Evolutionary conservation across 2,113 vertebrate genomes (phyloP).

Genomic region (Pituophis catenifer): DNA sequence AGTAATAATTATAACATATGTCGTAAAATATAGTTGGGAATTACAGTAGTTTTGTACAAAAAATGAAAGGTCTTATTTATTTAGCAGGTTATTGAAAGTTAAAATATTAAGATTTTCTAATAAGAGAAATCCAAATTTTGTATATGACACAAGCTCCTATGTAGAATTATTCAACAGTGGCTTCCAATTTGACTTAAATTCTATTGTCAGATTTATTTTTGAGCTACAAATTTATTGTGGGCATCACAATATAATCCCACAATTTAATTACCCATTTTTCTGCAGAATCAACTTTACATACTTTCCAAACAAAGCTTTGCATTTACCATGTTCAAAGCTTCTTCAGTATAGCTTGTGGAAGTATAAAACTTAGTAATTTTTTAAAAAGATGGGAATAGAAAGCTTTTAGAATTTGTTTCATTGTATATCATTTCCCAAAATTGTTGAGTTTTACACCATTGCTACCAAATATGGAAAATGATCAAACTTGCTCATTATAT

Average conservation of each 20-base stretch:
- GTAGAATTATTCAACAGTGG: background rate
- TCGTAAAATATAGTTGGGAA: background rate
- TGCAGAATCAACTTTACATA: background rate
- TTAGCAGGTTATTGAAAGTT: background rate
- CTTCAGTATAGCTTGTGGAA: background rate
- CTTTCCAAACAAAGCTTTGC: background rate
- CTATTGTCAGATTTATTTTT: background rate
- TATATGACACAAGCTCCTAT: background rate
- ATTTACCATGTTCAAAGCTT: background rate
- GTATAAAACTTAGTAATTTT: background rate
- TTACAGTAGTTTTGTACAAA: background rate
- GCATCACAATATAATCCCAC: background rate
- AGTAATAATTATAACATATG: background rate
- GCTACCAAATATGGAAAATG: background rate
- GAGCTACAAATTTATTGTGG: background rate
- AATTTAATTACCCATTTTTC: background rate
- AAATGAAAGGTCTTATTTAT: background rate
- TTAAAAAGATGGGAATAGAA: background rate
- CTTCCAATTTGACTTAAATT: background rate
- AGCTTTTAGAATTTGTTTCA: background rate
- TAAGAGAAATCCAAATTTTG: background rate
- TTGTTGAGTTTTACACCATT: background rate
- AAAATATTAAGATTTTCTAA: background rate
- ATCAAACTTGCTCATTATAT: background rate
- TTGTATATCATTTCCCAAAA: background rate